Evolutionary conservation across 2,888 invertebrate genomes (phyloP), one percentile per base, ranked within the genome.

Genomic region (Prosapia bicincta): DNA sequence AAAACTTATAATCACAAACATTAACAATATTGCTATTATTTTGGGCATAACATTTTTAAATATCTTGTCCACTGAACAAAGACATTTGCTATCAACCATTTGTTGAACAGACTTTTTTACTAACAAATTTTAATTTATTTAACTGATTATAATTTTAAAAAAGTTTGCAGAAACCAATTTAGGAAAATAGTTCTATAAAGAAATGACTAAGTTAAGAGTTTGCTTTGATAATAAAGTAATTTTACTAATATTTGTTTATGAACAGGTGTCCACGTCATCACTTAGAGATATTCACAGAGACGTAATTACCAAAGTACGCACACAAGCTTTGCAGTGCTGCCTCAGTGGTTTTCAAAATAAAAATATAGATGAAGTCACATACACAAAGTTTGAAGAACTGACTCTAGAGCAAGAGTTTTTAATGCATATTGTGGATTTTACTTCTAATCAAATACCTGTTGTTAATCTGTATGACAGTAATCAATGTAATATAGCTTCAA

Each of bases 251-350:
- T 26, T 32, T 66, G 25, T 71, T 66, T 73, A 66, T 65, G 68
- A 25, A 20, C 30, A 80, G 80, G 79, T 79, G n/a, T 84, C 88
- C 7, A 83, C 87, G 0, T 85, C 87, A 13, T 85, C 89, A 43
- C 84, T 94, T 28, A 89, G 91, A 77, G 86, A 87, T 25, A 91
- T 94, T 26, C 88, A 90, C 3, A 87, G 89, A 3, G 89, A 90
- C 74, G 86, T 92, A 78, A 85, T 93, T 3, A 87, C 86, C 1
- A 84, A 84, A 79, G 85, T 93, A 76, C 89, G 90, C 23, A 90
- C 92, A 1, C 94, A 94, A 85, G 94, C 94, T 0, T 87, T 94
- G 80, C 90, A 90, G 82, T 95, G 94, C 83, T 91, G 91, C 67
- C 85, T 94, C n/a, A 91, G 90, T 79, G 90, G 89, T 13, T 88